Evolutionary conservation across 2,113 vertebrate species (phyloP).

Genomic region (Hyla sarda): DNA sequence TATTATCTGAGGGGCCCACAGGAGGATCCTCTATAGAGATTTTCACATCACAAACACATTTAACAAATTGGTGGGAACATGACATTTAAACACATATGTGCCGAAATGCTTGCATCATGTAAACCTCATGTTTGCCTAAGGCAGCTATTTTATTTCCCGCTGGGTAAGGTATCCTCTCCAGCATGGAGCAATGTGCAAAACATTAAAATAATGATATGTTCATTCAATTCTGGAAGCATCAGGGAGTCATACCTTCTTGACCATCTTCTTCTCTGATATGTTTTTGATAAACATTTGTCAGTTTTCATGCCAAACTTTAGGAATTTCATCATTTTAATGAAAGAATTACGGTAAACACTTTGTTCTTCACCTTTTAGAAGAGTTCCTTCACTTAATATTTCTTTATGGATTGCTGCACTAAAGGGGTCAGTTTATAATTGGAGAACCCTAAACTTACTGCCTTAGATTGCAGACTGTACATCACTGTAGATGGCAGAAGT

Average conservation of each 20-base stretch:
- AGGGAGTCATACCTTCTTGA: not conserved
- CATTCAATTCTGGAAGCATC: conserved; percentile 1
- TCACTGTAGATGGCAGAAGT: no score
- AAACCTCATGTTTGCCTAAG: not conserved
- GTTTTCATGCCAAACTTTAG: not conserved
- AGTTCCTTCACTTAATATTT: no score
- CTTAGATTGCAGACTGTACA: no score
- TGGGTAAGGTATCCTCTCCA: conserved; percentile 18
- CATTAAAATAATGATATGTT: conserved; percentile 24
- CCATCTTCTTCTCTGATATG: not conserved
- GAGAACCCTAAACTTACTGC: no score
- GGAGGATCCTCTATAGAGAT: no score
- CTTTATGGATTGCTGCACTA: not conserved
- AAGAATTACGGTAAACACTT: not conserved
- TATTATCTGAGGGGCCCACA: no score
- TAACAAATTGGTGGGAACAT: no score
- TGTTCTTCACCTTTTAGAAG: not conserved
- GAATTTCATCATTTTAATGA: not conserved
- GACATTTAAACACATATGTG: not conserved
- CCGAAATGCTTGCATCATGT: not conserved
- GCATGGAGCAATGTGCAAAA: conserved; percentile 27
- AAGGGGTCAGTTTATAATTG: not conserved
- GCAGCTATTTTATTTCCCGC: conserved; percentile 15
- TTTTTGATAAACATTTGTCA: not conserved
- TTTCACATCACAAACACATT: no score